phyloP scores from a whole-genome alignment of 2,888 invertebrate species.

The Cheilosia urbana region DNA sequence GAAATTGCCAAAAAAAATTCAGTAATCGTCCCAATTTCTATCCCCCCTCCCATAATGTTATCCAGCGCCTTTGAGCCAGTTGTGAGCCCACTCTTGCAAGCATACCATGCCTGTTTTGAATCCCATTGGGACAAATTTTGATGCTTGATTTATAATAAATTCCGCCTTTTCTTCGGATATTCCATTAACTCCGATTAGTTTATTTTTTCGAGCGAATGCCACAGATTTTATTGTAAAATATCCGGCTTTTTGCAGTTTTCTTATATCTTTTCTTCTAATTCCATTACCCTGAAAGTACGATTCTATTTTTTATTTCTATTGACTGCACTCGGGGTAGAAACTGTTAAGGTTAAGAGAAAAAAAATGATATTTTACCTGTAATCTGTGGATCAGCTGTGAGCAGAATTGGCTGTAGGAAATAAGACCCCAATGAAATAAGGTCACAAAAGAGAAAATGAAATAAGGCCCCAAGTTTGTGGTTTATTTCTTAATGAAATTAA shows the following conservation, averaged over 20 bases:
- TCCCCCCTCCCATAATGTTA: slow-evolving; percentile 95
- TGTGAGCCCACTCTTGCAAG: slow-evolving; percentile 96
- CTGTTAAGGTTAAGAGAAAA: no score
- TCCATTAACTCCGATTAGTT: slow-evolving; percentile 94
- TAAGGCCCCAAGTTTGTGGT: no score
- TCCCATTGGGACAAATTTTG: slow-evolving; percentile 97
- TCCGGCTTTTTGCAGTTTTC: slow-evolving; percentile 96
- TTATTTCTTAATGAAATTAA: no score
- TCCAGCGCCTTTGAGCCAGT: slow-evolving; percentile 98
- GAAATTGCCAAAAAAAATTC: slow-evolving; percentile 99
- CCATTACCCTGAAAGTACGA: slow-evolving; percentile 90
- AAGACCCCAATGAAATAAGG: no score
- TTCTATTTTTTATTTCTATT: background rate
- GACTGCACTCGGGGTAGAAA: background rate
- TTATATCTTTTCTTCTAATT: slow-evolving; percentile 96
- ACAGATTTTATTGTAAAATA: slow-evolving; percentile 97
- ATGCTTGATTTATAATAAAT: slow-evolving; percentile 94
- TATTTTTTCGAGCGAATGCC: slow-evolving; percentile 97
- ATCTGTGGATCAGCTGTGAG: no score
- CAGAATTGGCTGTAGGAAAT: no score
- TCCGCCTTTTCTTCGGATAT: slow-evolving; percentile 99
- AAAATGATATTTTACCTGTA: no score
- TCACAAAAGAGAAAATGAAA: no score
- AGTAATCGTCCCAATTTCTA: slow-evolving; percentile 99
- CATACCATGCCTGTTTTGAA: slow-evolving; percentile 99